Conservation (phyloP, 2,888 invertebrate species). For the Pasiphila rectangulata region DNA sequence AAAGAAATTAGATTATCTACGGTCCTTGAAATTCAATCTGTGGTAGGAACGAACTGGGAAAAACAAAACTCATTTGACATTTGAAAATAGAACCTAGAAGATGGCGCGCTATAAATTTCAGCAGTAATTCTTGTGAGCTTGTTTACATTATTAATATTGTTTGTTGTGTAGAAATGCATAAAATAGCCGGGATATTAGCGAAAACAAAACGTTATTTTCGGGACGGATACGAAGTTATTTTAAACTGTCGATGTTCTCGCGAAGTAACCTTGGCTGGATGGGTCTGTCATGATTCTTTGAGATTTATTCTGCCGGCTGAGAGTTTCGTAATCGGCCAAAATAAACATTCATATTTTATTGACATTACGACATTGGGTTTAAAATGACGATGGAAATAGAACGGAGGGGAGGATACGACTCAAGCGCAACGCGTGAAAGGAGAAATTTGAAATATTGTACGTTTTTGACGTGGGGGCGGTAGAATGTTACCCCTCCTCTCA, state of each 20-base stretch:
- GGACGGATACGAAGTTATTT: constrained; percentile 61
- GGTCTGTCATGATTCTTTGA: constrained; percentile 63
- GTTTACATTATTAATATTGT: constrained; percentile 25
- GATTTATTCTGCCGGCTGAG: constrained; percentile 65
- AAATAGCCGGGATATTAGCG: constrained; percentile 37
- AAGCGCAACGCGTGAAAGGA: constrained; percentile 7
- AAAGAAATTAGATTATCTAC: neutral
- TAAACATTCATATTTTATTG: constrained; percentile 77
- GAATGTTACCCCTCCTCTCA: too few relatives aligned
- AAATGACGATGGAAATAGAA: constrained; percentile 66
- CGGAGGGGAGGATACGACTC: constrained; percentile 67
- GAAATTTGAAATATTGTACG: constrained; percentile 5
- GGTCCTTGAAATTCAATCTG: constrained; percentile 4
- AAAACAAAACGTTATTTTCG: constrained; percentile 60
- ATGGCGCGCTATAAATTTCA: constrained; percentile 7
- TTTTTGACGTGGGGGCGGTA: too few relatives aligned
- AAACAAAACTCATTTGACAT: constrained; percentile 8
- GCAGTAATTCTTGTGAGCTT: constrained; percentile 4
- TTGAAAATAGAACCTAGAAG: constrained; percentile 7
- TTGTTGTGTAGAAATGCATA: constrained; percentile 21
- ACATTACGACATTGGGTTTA: constrained; percentile 73
- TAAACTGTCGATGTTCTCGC: constrained; percentile 47
- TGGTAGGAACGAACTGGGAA: neutral
- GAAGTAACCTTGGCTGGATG: constrained; percentile 63
- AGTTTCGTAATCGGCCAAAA: constrained; percentile 76